Conservation (phyloP, 2,113 vertebrate genomes). For the Parus major region DNA sequence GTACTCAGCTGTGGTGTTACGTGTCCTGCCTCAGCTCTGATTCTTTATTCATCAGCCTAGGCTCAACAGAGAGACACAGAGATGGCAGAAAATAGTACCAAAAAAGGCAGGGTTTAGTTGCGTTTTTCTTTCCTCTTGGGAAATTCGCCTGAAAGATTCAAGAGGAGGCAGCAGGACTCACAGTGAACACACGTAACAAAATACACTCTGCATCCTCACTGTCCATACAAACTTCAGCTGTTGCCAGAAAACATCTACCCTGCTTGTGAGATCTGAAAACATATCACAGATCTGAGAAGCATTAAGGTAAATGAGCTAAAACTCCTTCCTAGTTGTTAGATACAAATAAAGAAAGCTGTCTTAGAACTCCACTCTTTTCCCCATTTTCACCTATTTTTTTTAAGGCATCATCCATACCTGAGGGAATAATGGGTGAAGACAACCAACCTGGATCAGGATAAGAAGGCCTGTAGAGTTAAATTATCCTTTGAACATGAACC, state of each 20-base stretch:
- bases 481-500: not conserved
- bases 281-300: not conserved
- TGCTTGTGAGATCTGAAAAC: not conserved
- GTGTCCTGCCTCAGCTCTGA: not conserved
- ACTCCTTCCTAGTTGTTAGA: not conserved
- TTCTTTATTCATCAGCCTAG: constrained; percentile 21
- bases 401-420: not conserved
- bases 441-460: not conserved
- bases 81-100: not conserved
- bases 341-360: not conserved
- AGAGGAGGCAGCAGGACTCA: not conserved
- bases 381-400: not conserved
- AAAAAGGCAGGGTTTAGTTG: not conserved
- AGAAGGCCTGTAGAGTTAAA: not conserved
- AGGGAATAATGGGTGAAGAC: not conserved
- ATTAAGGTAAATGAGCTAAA: not conserved
- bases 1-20: constrained; percentile 29
- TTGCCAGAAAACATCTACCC: not conserved
- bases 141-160: not conserved
- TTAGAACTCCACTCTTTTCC: not conserved
- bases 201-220: not conserved
- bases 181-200: not conserved
- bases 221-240: not conserved
- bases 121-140: not conserved
- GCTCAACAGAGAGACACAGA: not conserved